Evolutionary conservation across 2,888 invertebrate species (phyloP), one percentile per base, ranked within the genome.

Genomic region (Lochmaea capreae): DNA sequence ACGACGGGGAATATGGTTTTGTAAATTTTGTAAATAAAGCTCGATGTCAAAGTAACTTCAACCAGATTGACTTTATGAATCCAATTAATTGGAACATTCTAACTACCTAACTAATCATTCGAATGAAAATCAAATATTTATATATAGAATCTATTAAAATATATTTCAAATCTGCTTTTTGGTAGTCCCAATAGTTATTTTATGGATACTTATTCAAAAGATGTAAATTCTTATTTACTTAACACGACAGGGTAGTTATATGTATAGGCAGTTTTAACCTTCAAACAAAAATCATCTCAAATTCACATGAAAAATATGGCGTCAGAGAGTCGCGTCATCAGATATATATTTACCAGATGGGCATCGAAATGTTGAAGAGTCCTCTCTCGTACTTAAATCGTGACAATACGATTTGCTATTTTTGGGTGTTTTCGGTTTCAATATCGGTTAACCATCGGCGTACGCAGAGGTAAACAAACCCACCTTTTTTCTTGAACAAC

Each of bases 221-320:
- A 39, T 39, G 33, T 39, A 6, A 39, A 39, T 39, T 39, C 16
- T 52, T 14, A 52, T 52, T 52, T 52, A 14, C 5, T n/a, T n/a
- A 26, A 11, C 39, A 16, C 42, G 62, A 39, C 62, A 42, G 42
- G 62, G 39, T 39, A n/a, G 42, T 39, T 46, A 18, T 2, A 33
- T 26, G 14, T 11, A 11, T 11, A 18, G 62, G 3, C 43, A 42
- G 16, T 66, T 42, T 39, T 42, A 46, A 54, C 52, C 66, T 66
- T 72, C 49, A 18, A 65, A 46, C 42, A 65, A 75, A 78, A 78
- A 77, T 76, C 72, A 74, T 75, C 71, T 66, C 59, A 65, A 69
- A 70, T 69, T 67, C 72, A 65, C 67, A 78, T 78, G 79, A 79
- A 76, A 79, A 76, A 79, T 79, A 77, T 79, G 80, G 80, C 80